Conservation (phyloP, 2,888 invertebrate genomes). For the Platypus cylindrus region DNA sequence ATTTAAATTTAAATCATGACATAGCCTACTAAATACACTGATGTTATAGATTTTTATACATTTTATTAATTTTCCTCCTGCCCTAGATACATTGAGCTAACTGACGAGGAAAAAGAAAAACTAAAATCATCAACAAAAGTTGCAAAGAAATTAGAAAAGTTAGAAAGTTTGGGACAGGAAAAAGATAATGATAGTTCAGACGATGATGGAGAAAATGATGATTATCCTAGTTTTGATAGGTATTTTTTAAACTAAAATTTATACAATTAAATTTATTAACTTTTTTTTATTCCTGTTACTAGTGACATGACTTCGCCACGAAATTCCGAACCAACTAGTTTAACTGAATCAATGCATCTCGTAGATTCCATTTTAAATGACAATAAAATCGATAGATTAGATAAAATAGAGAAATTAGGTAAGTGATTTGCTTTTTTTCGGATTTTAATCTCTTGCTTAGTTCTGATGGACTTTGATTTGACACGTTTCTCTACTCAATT, state of each 20-base stretch:
- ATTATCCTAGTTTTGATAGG: constrained; percentile 63
- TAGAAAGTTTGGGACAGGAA: constrained; percentile 68
- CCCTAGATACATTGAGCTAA: constrained; percentile 63
- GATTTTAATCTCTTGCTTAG: not conserved
- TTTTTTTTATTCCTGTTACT: not conserved
- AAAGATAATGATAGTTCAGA: constrained; percentile 56
- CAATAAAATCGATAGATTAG: constrained; percentile 69
- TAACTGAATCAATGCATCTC: constrained; percentile 82
- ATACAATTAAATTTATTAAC: not conserved
- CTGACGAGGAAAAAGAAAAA: constrained; percentile 86
- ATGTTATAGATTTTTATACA: not conserved
- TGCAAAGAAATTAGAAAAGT: constrained; percentile 80
- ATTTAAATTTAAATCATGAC: too few species aligned
- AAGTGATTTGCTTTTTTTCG: constrained; percentile 5
- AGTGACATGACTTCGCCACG: constrained; percentile 63
- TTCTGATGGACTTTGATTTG: too few species aligned
- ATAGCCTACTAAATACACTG: too few species aligned
- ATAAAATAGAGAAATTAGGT: constrained; percentile 66
- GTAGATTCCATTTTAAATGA: constrained; percentile 76
- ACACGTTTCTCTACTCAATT: too few species aligned
- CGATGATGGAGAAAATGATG: constrained; percentile 57
- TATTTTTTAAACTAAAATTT: constrained; percentile 1
- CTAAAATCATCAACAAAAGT: constrained; percentile 84
- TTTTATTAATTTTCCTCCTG: not conserved
- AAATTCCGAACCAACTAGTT: constrained; percentile 65